Evolutionary conservation across 1,140 invertebrate genomes (phyloP).

Genomic region (Drosophila truncata): DNA sequence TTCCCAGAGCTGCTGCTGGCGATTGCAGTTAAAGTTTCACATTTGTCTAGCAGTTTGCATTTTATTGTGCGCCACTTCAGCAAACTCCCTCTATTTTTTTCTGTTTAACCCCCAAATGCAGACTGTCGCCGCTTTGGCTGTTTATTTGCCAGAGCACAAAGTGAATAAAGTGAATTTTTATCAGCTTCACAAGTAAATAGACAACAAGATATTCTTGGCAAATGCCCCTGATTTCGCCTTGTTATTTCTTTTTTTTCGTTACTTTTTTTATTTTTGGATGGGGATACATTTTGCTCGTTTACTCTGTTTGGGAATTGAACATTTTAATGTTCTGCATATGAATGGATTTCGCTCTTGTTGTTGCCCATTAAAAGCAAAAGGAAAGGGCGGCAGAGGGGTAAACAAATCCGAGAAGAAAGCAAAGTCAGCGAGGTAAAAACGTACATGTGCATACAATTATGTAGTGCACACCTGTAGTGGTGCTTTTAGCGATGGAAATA

Average conservation of each 20-base stretch:
- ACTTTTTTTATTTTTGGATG: conserved; percentile 1
- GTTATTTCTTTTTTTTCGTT: conserved; percentile 23
- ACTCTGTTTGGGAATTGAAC: conserved; percentile 63
- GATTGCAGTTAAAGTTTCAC: conserved; percentile 58
- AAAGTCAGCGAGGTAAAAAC: conserved; percentile 49
- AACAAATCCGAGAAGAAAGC: conserved; percentile 50
- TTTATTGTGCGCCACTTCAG: conserved; percentile 62
- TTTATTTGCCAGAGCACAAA: conserved; percentile 54
- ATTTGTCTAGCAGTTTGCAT: conserved; percentile 55
- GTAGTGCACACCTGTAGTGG: conserved; percentile 7
- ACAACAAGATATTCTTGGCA: conserved; percentile 75
- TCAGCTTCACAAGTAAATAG: conserved; percentile 74
- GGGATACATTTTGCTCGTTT: conserved; percentile 28
- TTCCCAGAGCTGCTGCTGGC: conserved; percentile 12
- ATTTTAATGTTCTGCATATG: conserved; percentile 69
- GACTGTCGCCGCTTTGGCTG: conserved; percentile 44
- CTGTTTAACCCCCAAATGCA: conserved; percentile 2
- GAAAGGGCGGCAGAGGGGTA: conserved; percentile 12
- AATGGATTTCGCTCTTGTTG: conserved; percentile 67
- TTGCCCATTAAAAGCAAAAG: conserved; percentile 58
- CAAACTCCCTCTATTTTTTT: conserved; percentile 3
- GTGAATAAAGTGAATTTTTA: conserved; percentile 80
- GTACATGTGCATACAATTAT: conserved; percentile 46
- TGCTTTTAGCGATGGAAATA: conserved; percentile 22
- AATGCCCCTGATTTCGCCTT: conserved; percentile 43